Evolutionary conservation across 1,140 invertebrate species (phyloP).

Genomic region (Lutraria rhynchaena): DNA sequence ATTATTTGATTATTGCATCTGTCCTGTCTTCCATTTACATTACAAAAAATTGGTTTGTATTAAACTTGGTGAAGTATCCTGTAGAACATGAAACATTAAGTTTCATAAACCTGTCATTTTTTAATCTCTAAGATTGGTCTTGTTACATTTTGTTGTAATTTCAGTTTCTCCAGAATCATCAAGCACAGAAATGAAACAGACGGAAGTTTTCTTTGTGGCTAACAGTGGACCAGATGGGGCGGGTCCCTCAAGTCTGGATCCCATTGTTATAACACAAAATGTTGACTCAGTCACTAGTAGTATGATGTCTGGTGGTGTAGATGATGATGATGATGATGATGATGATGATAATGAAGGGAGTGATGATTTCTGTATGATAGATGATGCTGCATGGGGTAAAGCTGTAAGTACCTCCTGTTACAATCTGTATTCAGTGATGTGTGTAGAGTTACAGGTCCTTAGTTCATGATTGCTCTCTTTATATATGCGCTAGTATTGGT

Average conservation of each 20-base stretch:
- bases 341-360: conserved; percentile 81
- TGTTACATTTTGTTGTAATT: no score
- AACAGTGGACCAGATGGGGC: conserved; percentile 85
- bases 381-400: conserved; percentile 89
- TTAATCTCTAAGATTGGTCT: no score
- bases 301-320: conserved; percentile 38
- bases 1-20: no score
- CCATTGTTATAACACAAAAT: conserved; percentile 75
- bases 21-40: no score
- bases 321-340: conserved; percentile 41
- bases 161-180: conserved; percentile 37
- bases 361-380: conserved; percentile 93
- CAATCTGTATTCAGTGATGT: no score
- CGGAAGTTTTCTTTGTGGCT: conserved; percentile 92
- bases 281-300: conserved; percentile 66
- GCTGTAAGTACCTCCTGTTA: conserved; percentile 81
- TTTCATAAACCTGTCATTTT: no score
- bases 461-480: no score
- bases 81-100: no score
- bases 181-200: conserved; percentile 26
- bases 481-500: no score
- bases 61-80: no score
- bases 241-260: conserved; percentile 54
- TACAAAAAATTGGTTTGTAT: no score
- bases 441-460: no score